phyloP scores from a whole-genome alignment of 30 jellyfish, hydroid and myxozoan genomes.

The Aurelia sp. region DNA sequence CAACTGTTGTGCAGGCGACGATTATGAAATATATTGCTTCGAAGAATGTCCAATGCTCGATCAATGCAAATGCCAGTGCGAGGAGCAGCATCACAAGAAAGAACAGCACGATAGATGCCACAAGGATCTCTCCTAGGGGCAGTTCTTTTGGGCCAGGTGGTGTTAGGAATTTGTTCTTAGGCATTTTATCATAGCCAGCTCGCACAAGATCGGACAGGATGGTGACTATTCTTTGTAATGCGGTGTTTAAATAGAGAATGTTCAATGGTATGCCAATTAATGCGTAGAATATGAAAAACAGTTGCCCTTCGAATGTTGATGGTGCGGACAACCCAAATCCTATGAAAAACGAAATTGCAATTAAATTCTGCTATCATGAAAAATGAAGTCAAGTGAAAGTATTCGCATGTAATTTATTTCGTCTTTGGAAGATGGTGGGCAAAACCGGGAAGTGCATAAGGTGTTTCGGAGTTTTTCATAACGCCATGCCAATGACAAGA shows the following conservation, averaged over 20 bases:
- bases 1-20: conserved; percentile 95
- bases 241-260: conserved; percentile 79
- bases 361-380: too few species aligned
- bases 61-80: conserved; percentile 46
- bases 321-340: conserved; percentile 97
- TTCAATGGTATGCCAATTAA: conserved; percentile 88
- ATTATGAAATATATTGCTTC: conserved; percentile 80
- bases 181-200: conserved; percentile 52
- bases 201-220: conserved; percentile 64
- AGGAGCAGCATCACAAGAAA: conserved; percentile 30
- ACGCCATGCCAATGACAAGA: too few species aligned
- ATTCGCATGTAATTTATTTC: too few species aligned
- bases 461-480: too few species aligned
- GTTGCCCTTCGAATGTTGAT: conserved; percentile 83
- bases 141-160: conserved; percentile 74
- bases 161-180: conserved; percentile 57
- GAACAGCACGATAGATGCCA: conserved; percentile 52
- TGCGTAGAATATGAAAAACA: conserved; percentile 85
- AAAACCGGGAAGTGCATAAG: too few species aligned
- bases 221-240: conserved; percentile 71
- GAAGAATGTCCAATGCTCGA: conserved; percentile 88
- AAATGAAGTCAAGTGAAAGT: too few species aligned
- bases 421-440: too few species aligned
- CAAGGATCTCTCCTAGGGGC: conserved; percentile 79
- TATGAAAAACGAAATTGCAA: not conserved